Base-by-base conservation (phyloP, 1,140 invertebrate species). In the Orchesella cincta region DNA sequence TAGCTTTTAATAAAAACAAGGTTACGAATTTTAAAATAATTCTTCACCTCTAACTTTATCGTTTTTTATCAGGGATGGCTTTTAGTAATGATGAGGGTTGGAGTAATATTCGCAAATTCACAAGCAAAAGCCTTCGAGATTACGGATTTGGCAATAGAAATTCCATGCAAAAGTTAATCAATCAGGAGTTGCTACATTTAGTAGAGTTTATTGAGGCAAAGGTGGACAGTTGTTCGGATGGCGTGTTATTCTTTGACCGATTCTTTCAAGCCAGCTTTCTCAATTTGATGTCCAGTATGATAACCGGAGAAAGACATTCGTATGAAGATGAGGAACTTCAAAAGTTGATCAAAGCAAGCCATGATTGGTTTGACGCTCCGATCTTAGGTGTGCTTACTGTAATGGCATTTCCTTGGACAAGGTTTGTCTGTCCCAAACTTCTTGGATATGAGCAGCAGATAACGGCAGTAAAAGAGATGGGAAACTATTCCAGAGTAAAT, bases 141-240 rank as follows among this genome's bases (percentile, higher is more conserved):
- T 57, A 57, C n/a, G 54, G 54, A n/a, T 57, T 57, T 57, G 54
- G 54, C 5, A 57, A 57, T 57, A 57, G 54, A 57, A 57, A 57
- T 26, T 12, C 54, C 12, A 57, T 57, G 54, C 12, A 57, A 26
- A 16, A 57, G 23, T 26, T 57, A 57, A 57, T 57, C 23, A 57
- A 57, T 5, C 3, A 16, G 8, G 54, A 57, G 26, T 26, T 57
- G 14, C 12, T 26, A 5, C 12, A 57, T 26, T 23, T 57, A 5
- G 23, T 26, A 5, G 14, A 16, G 26, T 57, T 14, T 23, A 57
- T 57, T 3, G 23, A 57, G 8, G 54, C 8, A 20, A 46, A 8
- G 8, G 39, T 46, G 20, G 8, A 46, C 39, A 23, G n/a, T 18
- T 18, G 5, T 23, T 57, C 54, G 14, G n/a, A 23, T 23, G 5